Evolutionary conservation across 1,140 invertebrate species (phyloP).

Genomic region (Aphelinus certus): DNA sequence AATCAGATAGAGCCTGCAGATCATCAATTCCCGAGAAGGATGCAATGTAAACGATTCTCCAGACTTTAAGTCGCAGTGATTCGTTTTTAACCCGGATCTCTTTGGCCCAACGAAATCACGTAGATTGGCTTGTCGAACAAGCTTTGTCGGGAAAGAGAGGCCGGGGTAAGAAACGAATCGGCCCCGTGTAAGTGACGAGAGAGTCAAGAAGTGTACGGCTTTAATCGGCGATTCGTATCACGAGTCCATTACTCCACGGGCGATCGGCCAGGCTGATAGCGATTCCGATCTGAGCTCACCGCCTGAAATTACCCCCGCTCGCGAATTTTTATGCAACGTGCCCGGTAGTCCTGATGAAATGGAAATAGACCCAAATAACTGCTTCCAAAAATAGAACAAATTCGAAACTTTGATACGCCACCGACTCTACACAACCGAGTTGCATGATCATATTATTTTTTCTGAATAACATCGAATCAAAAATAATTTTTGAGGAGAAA

Average conservation of each 20-base stretch:
- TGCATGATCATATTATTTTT: too few species aligned
- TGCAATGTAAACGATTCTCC: too few species aligned
- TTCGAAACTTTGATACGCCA: too few species aligned
- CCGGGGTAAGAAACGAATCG: slow-evolving; percentile 24
- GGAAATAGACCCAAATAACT: slow-evolving; percentile 21
- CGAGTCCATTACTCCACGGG: slow-evolving; percentile 40
- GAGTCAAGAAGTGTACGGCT: slow-evolving; percentile 32
- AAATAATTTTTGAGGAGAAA: too few species aligned
- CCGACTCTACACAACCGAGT: too few species aligned
- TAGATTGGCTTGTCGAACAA: slow-evolving; percentile 18
- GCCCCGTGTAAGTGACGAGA: slow-evolving; percentile 28
- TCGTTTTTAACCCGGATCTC: too few species aligned
- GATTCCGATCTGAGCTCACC: slow-evolving; percentile 31
- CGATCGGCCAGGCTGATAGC: slow-evolving; percentile 36
- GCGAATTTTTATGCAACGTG: slow-evolving; percentile 29
- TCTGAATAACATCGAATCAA: too few species aligned
- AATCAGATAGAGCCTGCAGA: too few species aligned
- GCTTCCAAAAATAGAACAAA: too few species aligned
- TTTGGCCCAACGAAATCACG: background rate
- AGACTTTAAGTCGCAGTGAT: too few species aligned
- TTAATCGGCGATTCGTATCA: slow-evolving; percentile 49
- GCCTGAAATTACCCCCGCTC: slow-evolving; percentile 29
- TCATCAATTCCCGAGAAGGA: too few species aligned
- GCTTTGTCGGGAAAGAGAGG: slow-evolving; percentile 1
- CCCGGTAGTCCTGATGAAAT: slow-evolving; percentile 8